These are phyloP conservation scores for Electrophaes corylata DNA, from an alignment of 2,888 invertebrate species.

Conservation along the genomic window DNA sequence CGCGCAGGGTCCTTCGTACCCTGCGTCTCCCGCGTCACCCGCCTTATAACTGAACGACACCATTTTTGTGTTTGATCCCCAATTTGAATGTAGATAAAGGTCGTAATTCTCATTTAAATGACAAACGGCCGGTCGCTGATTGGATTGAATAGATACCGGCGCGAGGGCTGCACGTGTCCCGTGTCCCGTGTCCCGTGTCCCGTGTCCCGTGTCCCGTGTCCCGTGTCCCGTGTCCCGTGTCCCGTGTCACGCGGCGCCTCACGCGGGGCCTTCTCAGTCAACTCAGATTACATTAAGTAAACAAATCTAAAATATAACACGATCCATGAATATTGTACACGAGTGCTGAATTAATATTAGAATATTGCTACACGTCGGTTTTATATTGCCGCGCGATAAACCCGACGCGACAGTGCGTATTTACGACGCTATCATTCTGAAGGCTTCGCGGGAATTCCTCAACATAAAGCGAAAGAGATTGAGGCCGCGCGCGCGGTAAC, in stretches of 20 bases:
- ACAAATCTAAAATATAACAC: neutral
- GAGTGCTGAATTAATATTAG: conserved; percentile 30
- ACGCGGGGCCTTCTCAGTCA: too few species aligned
- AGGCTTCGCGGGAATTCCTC: conserved; percentile 24
- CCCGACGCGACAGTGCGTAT: conserved; percentile 20
- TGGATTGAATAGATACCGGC: conserved; percentile 30
- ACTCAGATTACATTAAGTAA: neutral
- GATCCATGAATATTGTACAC: conserved; percentile 18
- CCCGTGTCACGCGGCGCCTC: too few species aligned
- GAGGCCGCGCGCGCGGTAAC: conserved; percentile 6
- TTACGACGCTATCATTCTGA: conserved; percentile 27
- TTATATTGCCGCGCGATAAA: conserved; percentile 25
- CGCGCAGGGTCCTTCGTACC: too few species aligned
- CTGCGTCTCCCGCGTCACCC: neutral
- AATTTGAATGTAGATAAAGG: conserved; percentile 63
- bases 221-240: too few species aligned
- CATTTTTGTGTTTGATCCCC: conserved; percentile 63
- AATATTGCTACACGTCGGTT: conserved; percentile 23
- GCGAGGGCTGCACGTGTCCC: too few species aligned
- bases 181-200: too few species aligned
- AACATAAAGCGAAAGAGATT: conserved; percentile 19
- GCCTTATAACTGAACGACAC: conserved; percentile 32
- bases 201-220: too few species aligned
- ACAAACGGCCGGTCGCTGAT: conserved; percentile 36
- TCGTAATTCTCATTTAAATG: conserved; percentile 59